Evolutionary conservation across 2,797 vertebrate genomes (phyloP), one percentile per base, ranked within the genome.

Genomic region (Glyptemys insculpta): DNA sequence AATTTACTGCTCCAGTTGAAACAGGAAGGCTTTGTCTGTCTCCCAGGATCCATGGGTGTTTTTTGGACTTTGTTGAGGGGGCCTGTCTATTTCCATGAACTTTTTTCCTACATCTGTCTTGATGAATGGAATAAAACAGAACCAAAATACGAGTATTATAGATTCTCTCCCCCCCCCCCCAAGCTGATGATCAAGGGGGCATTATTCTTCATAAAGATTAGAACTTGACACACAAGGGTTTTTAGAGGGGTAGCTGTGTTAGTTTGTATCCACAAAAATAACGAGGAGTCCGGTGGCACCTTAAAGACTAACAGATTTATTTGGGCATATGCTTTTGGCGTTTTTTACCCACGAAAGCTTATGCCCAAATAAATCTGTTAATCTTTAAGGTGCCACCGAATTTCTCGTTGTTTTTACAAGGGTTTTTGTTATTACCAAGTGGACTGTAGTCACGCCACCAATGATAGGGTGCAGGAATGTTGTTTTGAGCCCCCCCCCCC

Each of bases 191-290:
- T 56, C n/a, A 23, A 72, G 44, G 59, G 68, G 21, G 2, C 65
- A 0, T 8, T 31, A 0, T 1, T 49, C 29, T 1, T 3, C 10
- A 50, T 44, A 29, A 52, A 93, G 41, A 4, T 78, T 3, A 3
- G 59, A 44, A 16, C 14, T 4, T 27, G 23, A 18, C 56, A 2
- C 31, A 16, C 56, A 15, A 44, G n/a, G 0, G 50, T 0, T 21
- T 84, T 83, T 50, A 50, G 50, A 50, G 50, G 50, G 5, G 14
- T 50, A 50, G 50, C 50, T 1, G 15, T 50, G 50, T 50, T 50
- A 16, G 50, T 50, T 14, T 50, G 50, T 50, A 50, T 50, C 50
- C 50, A 50, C 50, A 16, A 50, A 50, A 16, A 50, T 50, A 50
- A 50, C 2, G 50, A 50, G 50, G 50, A 50, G 50, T 50, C 50